phyloP scores from a whole-genome alignment of 2,888 invertebrate genomes.

The Agelastica alni region DNA sequence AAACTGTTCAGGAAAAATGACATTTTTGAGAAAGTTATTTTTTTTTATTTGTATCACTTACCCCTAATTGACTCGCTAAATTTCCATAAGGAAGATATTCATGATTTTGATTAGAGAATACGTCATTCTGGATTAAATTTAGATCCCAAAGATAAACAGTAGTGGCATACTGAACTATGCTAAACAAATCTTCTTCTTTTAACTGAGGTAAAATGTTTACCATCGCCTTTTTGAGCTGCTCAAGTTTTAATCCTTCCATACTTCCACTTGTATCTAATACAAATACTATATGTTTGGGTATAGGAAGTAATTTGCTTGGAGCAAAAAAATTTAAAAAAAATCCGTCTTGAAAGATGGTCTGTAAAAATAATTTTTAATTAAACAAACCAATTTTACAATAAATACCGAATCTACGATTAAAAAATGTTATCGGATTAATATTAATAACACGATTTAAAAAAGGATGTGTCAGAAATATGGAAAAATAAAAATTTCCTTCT shows the following conservation, averaged over 20 bases:
- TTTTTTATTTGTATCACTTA: no score
- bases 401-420: no score
- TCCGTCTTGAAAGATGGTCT: slow-evolving; percentile 66
- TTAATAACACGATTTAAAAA: no score
- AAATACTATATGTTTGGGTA: slow-evolving; percentile 70
- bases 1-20: no score
- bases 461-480: no score
- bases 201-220: slow-evolving; percentile 65
- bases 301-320: slow-evolving; percentile 61
- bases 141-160: slow-evolving; percentile 58
- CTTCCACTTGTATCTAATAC: slow-evolving; percentile 75
- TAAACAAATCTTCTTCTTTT: slow-evolving; percentile 65
- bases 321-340: slow-evolving; percentile 76
- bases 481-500: no score
- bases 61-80: slow-evolving; percentile 22
- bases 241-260: slow-evolving; percentile 69
- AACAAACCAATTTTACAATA: no score
- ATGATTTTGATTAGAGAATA: background rate
- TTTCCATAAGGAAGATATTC: slow-evolving; percentile 23
- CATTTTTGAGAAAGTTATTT: no score
- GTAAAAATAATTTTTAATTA: no score
- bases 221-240: slow-evolving; percentile 69
- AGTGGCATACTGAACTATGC: slow-evolving; percentile 66
- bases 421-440: no score
- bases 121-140: background rate